Conservation (phyloP, 2,888 invertebrate genomes). For the Eupithecia inturbata region DNA sequence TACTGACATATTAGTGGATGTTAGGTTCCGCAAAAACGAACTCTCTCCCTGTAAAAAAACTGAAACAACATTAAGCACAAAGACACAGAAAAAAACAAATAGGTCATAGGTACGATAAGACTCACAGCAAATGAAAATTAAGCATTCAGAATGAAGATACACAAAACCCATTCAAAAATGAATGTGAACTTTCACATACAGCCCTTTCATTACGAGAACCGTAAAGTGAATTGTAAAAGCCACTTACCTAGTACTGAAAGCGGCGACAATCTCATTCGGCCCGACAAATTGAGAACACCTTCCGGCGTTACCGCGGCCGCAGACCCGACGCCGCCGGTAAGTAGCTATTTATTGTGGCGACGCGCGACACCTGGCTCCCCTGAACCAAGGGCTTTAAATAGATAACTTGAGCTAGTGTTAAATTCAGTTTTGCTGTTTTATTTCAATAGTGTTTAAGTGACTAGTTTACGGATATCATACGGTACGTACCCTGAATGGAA, state of each 20-base stretch:
- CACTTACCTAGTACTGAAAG: slow-evolving; percentile 78
- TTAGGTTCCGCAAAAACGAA: no score
- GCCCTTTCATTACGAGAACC: slow-evolving; percentile 38
- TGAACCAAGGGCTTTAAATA: slow-evolving; percentile 49
- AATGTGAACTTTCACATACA: slow-evolving; percentile 40
- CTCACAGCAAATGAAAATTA: background rate
- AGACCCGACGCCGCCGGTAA: slow-evolving; percentile 66
- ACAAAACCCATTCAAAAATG: slow-evolving; percentile 26
- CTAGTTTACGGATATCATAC: background rate
- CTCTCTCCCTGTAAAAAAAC: background rate
- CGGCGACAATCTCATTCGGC: slow-evolving; percentile 80
- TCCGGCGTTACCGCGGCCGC: slow-evolving; percentile 67
- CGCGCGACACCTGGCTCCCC: slow-evolving; percentile 72
- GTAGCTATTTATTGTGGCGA: slow-evolving; percentile 78
- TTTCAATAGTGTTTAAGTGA: background rate
- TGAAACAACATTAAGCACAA: background rate
- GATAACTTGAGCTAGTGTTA: slow-evolving; percentile 33
- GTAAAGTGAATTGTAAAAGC: slow-evolving; percentile 78
- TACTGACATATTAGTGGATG: background rate
- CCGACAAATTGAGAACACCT: slow-evolving; percentile 82
- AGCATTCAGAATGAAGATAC: slow-evolving; percentile 10
- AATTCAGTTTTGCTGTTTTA: background rate
- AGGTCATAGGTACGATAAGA: no score
- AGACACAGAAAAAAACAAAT: background rate
- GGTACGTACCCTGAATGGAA: no score